These are phyloP conservation scores for Hyposmocoma kahamanoa DNA, from an alignment of 1,140 invertebrate genomes.

Conservation along the genomic window DNA sequence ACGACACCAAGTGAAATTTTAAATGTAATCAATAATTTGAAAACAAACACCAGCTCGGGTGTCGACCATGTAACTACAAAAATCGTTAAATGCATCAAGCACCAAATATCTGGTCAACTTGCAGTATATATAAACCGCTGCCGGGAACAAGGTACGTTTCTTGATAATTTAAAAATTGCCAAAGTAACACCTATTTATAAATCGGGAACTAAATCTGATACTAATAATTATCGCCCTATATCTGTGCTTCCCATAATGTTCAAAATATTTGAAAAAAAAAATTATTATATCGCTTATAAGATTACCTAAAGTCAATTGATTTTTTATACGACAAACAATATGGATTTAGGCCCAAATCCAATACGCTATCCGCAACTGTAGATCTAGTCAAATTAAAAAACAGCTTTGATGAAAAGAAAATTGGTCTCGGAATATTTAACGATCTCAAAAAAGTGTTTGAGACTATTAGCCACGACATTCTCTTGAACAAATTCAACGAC, in stretches of 20 bases:
- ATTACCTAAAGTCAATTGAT: constrained; percentile 4
- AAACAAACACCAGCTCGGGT: neutral
- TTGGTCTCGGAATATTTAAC: constrained; percentile 10
- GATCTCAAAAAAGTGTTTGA: constrained; percentile 16
- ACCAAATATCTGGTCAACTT: neutral
- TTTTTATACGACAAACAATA: constrained; percentile 12
- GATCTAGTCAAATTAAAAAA: constrained; percentile 9
- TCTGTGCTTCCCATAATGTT: constrained; percentile 10
- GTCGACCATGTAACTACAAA: constrained; percentile 7
- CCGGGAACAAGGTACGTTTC: neutral
- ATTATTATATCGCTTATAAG: constrained; percentile 5
- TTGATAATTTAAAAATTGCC: constrained; percentile 11
- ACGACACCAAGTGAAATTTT: neutral
- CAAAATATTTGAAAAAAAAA: constrained; percentile 14
- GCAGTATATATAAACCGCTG: neutral
- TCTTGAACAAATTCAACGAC: neutral
- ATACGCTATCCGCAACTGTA: neutral
- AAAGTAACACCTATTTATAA: constrained; percentile 16
- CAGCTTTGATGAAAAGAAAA: constrained; percentile 10
- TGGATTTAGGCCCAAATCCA: constrained; percentile 8
- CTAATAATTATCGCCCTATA: constrained; percentile 15
- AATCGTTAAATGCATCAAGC: constrained; percentile 6
- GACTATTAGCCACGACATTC: constrained; percentile 7
- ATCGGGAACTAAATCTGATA: constrained; percentile 13
- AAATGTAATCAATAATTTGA: constrained; percentile 3